Conservation (phyloP, 2,888 invertebrate genomes). For the Pristionchus mayeri region DNA sequence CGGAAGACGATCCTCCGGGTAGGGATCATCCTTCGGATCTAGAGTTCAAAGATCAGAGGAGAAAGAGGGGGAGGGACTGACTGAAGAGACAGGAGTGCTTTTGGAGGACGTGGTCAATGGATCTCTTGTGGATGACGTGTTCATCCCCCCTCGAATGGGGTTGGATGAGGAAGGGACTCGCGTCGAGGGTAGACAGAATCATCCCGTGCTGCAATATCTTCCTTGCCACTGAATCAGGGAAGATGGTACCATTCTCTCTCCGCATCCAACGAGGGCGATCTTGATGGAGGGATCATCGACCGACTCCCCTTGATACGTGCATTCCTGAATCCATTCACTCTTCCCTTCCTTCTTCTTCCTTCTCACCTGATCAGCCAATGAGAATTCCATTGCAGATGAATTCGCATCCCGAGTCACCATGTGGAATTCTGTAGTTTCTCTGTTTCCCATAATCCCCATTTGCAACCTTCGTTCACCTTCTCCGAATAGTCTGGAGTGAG, state of each 20-base stretch:
- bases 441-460: too few relatives aligned
- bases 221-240: too few relatives aligned
- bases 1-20: slow-evolving; percentile 62
- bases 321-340: slow-evolving; percentile 49
- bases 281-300: slow-evolving; percentile 54
- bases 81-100: slow-evolving; percentile 65
- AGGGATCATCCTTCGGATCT: slow-evolving; percentile 65
- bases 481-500: neutral
- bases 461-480: neutral
- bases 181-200: slow-evolving; percentile 58
- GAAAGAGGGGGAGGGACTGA: slow-evolving; percentile 9
- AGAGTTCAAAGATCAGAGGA: neutral
- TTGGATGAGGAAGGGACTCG: slow-evolving; percentile 65
- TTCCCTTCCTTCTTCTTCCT: slow-evolving; percentile 44
- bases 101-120: slow-evolving; percentile 52
- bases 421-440: slow-evolving; percentile 29
- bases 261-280: slow-evolving; percentile 67
- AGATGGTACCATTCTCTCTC: slow-evolving; percentile 58
- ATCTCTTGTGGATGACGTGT: slow-evolving; percentile 66
- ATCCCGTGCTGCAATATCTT: slow-evolving; percentile 61
- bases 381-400: slow-evolving; percentile 17
- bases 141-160: slow-evolving; percentile 53
- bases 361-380: slow-evolving; percentile 52
- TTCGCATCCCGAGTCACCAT: slow-evolving; percentile 31
- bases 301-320: slow-evolving; percentile 63